Conservation (phyloP, 2,113 vertebrate species). For the Carassius carassius region DNA sequence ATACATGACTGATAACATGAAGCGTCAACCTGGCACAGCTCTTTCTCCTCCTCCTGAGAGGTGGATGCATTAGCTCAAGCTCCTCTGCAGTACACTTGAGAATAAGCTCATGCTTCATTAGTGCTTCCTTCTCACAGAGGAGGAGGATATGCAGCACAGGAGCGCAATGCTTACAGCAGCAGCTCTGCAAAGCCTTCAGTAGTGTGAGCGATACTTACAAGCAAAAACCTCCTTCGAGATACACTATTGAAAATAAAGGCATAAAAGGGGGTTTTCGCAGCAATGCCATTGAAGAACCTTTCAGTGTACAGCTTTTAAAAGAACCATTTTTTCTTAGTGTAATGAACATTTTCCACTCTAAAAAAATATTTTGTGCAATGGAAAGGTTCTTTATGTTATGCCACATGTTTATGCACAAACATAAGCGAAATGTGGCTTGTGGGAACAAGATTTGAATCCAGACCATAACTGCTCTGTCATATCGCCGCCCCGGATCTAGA, state of each 20-base stretch:
- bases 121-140: slow-evolving; percentile 8
- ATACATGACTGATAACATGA: background rate
- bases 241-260: background rate
- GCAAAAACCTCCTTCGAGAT: background rate
- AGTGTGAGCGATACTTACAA: background rate
- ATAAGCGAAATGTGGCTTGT: slow-evolving; percentile 4
- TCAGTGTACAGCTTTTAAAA: background rate
- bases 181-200: background rate
- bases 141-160: background rate
- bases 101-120: slow-evolving; percentile 13
- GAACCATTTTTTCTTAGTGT: too few species aligned
- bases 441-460: background rate
- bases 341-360: too few species aligned
- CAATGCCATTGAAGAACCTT: background rate
- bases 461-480: background rate
- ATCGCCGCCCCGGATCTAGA: background rate
- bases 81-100: slow-evolving; percentile 34
- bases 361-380: background rate
- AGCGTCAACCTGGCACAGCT: slow-evolving; percentile 22
- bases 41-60: background rate
- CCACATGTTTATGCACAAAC: background rate
- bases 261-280: background rate
- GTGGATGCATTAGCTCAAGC: slow-evolving; percentile 26
- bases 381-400: background rate
- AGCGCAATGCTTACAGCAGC: background rate